Evolutionary conservation across 2,113 vertebrate genomes (phyloP).

Genomic region (Trachemys scripta): DNA sequence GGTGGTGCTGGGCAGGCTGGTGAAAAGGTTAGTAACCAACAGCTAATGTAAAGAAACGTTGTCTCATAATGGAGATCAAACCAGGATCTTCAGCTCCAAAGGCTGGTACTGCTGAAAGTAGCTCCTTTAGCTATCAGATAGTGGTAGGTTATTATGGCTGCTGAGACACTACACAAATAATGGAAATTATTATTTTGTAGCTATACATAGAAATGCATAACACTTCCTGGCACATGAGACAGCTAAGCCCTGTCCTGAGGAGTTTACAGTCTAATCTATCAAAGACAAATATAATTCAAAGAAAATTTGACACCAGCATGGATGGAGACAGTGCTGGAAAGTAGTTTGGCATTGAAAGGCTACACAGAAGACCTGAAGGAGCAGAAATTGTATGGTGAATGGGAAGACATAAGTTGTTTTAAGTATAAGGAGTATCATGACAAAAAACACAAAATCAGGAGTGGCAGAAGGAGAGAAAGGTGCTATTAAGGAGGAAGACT

Average conservation of each 20-base stretch:
- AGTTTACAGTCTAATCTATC: neutral
- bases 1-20: slow-evolving; percentile 92
- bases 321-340: neutral
- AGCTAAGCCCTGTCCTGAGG: neutral
- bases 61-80: neutral
- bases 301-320: neutral
- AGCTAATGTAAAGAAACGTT: neutral
- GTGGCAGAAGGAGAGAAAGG: neutral
- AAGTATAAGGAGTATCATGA: neutral
- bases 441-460: neutral
- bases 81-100: neutral
- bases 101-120: neutral
- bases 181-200: neutral
- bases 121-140: neutral
- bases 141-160: neutral
- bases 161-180: neutral
- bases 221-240: accelerated
- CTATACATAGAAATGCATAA: neutral
- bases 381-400: neutral
- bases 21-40: slow-evolving; percentile 88
- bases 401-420: neutral
- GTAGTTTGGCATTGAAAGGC: neutral
- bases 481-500: neutral
- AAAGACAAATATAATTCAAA: neutral
- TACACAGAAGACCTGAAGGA: neutral